phyloP scores from a whole-genome alignment of 2,113 vertebrate species.

The Conger conger region DNA sequence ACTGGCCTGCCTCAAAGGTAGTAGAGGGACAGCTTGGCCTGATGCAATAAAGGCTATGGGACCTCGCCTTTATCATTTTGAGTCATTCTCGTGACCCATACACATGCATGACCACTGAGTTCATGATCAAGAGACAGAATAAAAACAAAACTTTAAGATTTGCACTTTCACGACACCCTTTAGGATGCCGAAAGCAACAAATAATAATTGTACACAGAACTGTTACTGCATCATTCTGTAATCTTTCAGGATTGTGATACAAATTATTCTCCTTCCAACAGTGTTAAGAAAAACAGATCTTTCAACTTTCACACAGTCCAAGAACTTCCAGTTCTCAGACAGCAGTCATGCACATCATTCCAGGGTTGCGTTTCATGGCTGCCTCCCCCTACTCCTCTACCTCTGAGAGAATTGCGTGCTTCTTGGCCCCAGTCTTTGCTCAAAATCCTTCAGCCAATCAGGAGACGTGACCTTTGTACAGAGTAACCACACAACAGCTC shows the following conservation, averaged over 20 bases:
- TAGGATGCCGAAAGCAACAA: not conserved
- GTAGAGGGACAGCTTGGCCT: no score
- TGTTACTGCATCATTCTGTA: not conserved
- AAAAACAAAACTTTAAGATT: no score
- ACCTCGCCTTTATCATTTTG: no score
- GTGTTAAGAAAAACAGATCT: not conserved
- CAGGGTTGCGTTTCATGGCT: not conserved
- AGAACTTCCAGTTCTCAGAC: not conserved
- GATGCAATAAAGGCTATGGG: no score
- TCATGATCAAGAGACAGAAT: no score
- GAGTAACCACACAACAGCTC: constrained; percentile 22
- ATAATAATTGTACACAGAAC: not conserved
- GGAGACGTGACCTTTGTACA: constrained; percentile 39
- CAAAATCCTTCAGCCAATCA: not conserved
- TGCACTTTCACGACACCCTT: not conserved
- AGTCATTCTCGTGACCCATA: no score
- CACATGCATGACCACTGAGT: no score
- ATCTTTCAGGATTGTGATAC: not conserved
- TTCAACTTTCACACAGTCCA: not conserved
- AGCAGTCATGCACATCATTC: not conserved
- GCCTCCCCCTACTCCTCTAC: not conserved
- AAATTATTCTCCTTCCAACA: not conserved
- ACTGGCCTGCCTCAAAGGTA: not conserved
- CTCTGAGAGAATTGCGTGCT: not conserved
- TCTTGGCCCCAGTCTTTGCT: not conserved